Base-by-base conservation (phyloP, 2,888 invertebrate genomes). In the Dryomyza anilis region DNA sequence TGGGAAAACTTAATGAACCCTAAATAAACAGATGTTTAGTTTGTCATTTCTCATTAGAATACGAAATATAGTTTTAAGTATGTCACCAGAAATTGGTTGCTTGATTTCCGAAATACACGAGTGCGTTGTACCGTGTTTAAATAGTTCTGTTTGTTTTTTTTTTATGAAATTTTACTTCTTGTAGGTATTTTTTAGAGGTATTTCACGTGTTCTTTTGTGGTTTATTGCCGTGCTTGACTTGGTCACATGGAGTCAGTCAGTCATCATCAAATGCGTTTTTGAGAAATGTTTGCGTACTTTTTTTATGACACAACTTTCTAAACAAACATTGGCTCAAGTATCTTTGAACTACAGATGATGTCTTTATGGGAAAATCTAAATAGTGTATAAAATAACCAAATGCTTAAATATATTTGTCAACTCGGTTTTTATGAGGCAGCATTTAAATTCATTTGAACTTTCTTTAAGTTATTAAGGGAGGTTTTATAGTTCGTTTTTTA, bases 291-390 rank as follows among this genome's bases (percentile, higher is more conserved):
- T n/a, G 39, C 39, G n/a, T 14, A 39, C 14, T 39, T 33, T 39
- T 14, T 39, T n/a, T n/a, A n/a, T 3, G 7, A 12, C 39, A 39
- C 39, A n/a, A 39, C 55, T 55, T 55, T 55, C 55, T 55, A 55
- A 55, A 36, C 36, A 55, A 55, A 55, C 23, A 55, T 55, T 55
- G 16, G 14, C 7, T n/a, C n/a, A n/a, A n/a, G n/a, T n/a, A n/a
- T n/a, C n/a, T n/a, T n/a, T n/a, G n/a, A n/a, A n/a, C n/a, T n/a
- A n/a, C n/a, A n/a, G n/a, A n/a, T n/a, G n/a, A n/a, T n/a, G n/a
- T n/a, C n/a, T n/a, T n/a, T n/a, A n/a, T n/a, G n/a, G n/a, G n/a
- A n/a, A n/a, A n/a, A n/a, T n/a, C n/a, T n/a, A n/a, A n/a, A n/a
- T n/a, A n/a, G n/a, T n/a, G n/a, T n/a, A n/a, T n/a, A n/a, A n/a